Percentiles rank a stretch among this genome's conserved stretches.
phyloP scores from a whole-genome alignment of 1,140 invertebrate species.

The Neodiprion pinetum region DNA sequence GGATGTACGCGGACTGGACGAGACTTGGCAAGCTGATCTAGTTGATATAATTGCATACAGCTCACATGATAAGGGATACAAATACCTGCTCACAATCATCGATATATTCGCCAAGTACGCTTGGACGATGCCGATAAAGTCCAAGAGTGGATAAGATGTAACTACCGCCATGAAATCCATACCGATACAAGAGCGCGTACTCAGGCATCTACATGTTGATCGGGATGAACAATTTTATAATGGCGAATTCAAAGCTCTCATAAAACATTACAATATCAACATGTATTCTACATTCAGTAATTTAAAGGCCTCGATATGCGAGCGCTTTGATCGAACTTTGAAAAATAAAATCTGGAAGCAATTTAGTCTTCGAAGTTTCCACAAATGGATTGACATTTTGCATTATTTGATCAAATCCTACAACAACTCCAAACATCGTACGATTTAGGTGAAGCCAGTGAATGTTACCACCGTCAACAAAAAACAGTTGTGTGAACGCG shows the following conservation, averaged over 20 bases:
- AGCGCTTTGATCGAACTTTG: slow-evolving; percentile 21
- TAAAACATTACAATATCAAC: slow-evolving; percentile 21
- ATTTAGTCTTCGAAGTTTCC: not conserved
- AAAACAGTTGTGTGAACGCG: no score
- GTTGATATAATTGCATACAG: slow-evolving; percentile 16
- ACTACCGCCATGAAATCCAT: no score
- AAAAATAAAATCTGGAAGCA: not conserved
- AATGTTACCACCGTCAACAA: not conserved
- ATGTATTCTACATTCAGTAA: slow-evolving; percentile 10
- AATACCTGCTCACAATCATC: slow-evolving; percentile 28
- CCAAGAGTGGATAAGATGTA: slow-evolving; percentile 17
- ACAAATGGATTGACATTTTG: slow-evolving; percentile 49
- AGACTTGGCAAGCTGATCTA: slow-evolving; percentile 21
- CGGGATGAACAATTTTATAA: not conserved
- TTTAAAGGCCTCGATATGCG: not conserved
- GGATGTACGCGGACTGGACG: not conserved
- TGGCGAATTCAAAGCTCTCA: slow-evolving; percentile 8
- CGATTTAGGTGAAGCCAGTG: slow-evolving; percentile 9
- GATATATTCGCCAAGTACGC: slow-evolving; percentile 28
- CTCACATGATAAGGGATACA: slow-evolving; percentile 10
- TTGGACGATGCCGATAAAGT: slow-evolving; percentile 26
- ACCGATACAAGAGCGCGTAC: no score
- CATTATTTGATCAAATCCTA: slow-evolving; percentile 49
- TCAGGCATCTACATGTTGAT: no score
- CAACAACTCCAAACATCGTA: slow-evolving; percentile 43